Percentiles rank a stretch among this genome's conserved stretches.
Conservation (phyloP, 2,113 vertebrate genomes). For the Alosa alosa region DNA sequence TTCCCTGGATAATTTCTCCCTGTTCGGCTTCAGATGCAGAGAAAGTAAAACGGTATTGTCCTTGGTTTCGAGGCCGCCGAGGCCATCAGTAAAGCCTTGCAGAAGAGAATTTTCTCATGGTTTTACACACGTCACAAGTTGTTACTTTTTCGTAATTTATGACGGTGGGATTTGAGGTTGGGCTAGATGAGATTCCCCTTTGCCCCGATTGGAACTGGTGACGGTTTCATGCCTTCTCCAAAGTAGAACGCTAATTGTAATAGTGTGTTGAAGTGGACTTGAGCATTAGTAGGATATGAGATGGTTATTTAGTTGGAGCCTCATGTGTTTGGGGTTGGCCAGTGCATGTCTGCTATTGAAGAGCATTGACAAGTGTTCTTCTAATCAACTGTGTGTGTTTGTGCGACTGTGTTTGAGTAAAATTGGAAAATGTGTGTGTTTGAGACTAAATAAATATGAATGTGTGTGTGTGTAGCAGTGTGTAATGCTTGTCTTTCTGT, state of each 20-base stretch:
- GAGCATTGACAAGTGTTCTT: background rate
- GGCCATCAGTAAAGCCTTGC: background rate
- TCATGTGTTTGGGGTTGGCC: background rate
- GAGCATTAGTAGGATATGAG: background rate
- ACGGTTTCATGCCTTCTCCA: background rate
- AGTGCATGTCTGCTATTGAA: background rate
- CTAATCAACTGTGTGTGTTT: background rate
- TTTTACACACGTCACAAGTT: background rate
- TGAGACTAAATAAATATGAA: background rate
- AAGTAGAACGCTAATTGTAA: background rate
- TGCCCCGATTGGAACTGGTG: background rate
- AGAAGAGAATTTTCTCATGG: background rate
- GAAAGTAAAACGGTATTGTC: background rate
- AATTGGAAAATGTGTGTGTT: conserved; percentile 46
- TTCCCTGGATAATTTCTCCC: background rate
- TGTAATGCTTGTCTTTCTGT: conserved; percentile 2
- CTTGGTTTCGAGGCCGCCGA: background rate
- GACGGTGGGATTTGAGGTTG: background rate
- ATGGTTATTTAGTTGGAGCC: background rate
- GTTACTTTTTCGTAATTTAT: background rate
- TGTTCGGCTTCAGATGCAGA: background rate
- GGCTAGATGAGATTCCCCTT: background rate
- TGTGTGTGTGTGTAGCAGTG: background rate
- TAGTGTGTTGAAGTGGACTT: background rate
- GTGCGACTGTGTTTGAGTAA: background rate